Base-by-base conservation (phyloP, 2,888 invertebrate species). In the Plebejus anna region DNA sequence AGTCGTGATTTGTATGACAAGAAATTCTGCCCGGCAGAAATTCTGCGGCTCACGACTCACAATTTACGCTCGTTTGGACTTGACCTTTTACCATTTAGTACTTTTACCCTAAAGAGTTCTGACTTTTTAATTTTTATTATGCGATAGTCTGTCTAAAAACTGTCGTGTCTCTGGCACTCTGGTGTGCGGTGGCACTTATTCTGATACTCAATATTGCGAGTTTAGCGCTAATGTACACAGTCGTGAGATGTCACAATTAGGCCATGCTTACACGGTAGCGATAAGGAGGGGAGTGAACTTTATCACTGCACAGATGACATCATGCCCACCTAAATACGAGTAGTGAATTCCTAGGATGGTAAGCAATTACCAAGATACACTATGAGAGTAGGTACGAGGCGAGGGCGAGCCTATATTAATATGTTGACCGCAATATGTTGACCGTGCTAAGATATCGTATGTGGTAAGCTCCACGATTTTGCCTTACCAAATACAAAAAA, bases 211-310 rank as follows among this genome's bases (percentile, higher is more conserved):
- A 66, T 16, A 9, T 66, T 11, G 66, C 13, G 5, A 66, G 32
- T 66, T 66, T 36, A 66, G 66, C 66, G 32, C 32, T 13, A 66
- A 13, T 66, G 2, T 6, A 66, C 66, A 66, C 66, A 32, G 28
- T 1, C 66, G 16, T 66, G 66, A 66, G 13, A 66, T 66, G 66
- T 66, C 66, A 66, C 32, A 66, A 66, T 66, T 66, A 66, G 66
- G 66, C 32, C 66, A 66, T 66, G 66, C 36, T 66, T 66, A 66
- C 66, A 66, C 66, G 66, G 66, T 66, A 66, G 66, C 66, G 71
- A 71, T 71, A 71, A 71, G 71, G n/a, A 42, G 71, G 71, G 42
- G 71, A 71, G n/a, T 71, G 71, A 71, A 71, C 71, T 71, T 42
- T 71, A 42, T 71, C 38, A 38, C 36, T 38, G 70, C 32, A 16